Percentiles rank a stretch among this genome's conserved stretches.
phyloP scores from a whole-genome alignment of 1,140 invertebrate species.

The Panagrolaimus sp. region DNA sequence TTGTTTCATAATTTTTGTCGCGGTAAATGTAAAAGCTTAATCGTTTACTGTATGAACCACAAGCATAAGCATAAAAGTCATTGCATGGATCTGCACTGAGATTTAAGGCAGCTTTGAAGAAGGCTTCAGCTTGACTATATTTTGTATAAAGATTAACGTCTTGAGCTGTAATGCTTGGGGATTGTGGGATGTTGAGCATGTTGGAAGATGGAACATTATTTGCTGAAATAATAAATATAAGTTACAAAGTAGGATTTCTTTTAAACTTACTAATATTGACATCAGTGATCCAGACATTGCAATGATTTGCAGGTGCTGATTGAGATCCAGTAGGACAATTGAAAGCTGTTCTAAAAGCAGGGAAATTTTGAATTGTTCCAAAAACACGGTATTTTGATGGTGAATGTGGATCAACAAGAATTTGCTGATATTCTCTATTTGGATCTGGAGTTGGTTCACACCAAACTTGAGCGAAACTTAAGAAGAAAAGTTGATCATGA shows the following conservation, averaged over 20 bases:
- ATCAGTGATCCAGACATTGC: constrained; percentile 43
- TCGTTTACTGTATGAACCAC: neutral
- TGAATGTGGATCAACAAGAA: constrained; percentile 44
- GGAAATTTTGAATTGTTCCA: constrained; percentile 55
- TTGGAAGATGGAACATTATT: neutral
- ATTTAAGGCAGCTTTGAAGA: neutral
- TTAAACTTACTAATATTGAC: neutral
- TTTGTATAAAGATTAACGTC: neutral
- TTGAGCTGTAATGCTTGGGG: neutral
- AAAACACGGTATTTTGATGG: constrained; percentile 49
- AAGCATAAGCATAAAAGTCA: neutral
- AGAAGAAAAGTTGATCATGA: constrained; percentile 46
- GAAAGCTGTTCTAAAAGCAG: constrained; percentile 51
- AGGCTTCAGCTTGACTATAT: constrained; percentile 10
- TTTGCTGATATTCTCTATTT: constrained; percentile 6
- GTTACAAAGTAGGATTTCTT: too few species aligned
- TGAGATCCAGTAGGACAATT: constrained; percentile 39
- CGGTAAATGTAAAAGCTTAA: neutral
- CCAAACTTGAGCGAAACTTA: constrained; percentile 29
- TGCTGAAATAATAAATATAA: too few species aligned
- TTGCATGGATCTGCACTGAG: neutral
- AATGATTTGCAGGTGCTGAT: constrained; percentile 45
- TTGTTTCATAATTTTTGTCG: neutral
- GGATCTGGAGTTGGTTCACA: constrained; percentile 11
- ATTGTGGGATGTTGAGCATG: neutral